Percentiles rank a stretch among this genome's conserved stretches.
These are phyloP conservation scores for Eupithecia insigniata DNA, from an alignment of 2,888 invertebrate species.

Conservation along the genomic window DNA sequence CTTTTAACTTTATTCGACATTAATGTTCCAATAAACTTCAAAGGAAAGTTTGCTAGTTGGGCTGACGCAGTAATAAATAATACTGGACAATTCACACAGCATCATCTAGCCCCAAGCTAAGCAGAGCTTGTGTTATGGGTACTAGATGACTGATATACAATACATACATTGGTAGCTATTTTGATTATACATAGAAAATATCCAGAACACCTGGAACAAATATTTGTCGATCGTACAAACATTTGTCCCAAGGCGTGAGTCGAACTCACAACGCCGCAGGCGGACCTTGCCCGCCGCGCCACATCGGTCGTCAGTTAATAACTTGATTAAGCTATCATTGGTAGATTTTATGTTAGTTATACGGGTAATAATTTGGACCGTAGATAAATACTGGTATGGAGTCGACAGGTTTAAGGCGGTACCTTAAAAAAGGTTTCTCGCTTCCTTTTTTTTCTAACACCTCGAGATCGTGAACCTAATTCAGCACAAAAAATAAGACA, in stretches of 20 bases:
- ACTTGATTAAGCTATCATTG: constrained; percentile 4
- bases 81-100: too few species aligned
- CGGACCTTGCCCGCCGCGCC: too few species aligned
- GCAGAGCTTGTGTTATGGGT: too few species aligned
- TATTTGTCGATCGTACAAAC: too few species aligned
- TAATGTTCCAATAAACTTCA: constrained; percentile 29
- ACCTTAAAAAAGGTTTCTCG: constrained; percentile 45
- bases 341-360: not conserved
- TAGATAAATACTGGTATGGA: constrained; percentile 15
- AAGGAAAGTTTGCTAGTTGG: constrained; percentile 14
- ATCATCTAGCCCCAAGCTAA: too few species aligned
- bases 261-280: too few species aligned
- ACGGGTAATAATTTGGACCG: not conserved
- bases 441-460: constrained; percentile 64
- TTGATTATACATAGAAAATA: too few species aligned
- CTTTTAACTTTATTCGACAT: constrained; percentile 30
- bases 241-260: too few species aligned
- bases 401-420: constrained; percentile 19
- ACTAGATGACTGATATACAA: too few species aligned
- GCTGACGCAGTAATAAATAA: not conserved
- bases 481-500: constrained; percentile 70
- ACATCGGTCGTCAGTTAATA: too few species aligned
- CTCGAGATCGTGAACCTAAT: constrained; percentile 60
- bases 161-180: too few species aligned
- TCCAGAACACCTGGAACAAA: too few species aligned